Conservation (phyloP, 2,113 vertebrate species). For the Dicerorhinus sumatrensis region DNA sequence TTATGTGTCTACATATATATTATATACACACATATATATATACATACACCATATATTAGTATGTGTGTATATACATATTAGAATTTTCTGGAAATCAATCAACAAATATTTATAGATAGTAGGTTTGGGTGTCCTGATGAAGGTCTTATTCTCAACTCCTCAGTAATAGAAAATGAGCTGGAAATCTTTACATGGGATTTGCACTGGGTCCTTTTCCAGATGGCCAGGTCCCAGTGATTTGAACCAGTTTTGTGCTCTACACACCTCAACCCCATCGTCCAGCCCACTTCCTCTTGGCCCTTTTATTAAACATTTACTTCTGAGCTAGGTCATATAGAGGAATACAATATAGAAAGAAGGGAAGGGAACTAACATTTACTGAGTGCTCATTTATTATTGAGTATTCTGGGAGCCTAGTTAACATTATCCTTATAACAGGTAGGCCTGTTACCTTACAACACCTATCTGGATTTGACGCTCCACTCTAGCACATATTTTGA, state of each 20-base stretch:
- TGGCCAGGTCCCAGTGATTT: not conserved
- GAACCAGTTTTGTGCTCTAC: not conserved
- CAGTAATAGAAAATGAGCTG: not conserved
- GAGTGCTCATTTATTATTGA: not conserved
- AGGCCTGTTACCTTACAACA: not conserved
- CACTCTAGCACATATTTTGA: not conserved
- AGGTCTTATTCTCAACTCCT: not conserved
- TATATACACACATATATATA: too few species aligned
- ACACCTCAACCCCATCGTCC: not conserved
- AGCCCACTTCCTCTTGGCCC: not conserved
- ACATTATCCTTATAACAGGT: not conserved
- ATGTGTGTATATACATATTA: not conserved
- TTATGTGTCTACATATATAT: too few species aligned
- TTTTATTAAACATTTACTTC: not conserved
- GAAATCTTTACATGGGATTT: not conserved
- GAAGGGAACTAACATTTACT: not conserved
- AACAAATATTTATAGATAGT: not conserved
- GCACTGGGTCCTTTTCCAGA: not conserved
- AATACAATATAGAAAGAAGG: not conserved
- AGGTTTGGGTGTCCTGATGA: not conserved
- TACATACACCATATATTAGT: not conserved
- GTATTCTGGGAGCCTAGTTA: not conserved
- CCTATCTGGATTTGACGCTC: not conserved
- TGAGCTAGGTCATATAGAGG: not conserved
- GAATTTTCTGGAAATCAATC: not conserved